Conservation (phyloP, 2,113 vertebrate species). For the Neogale vison region DNA sequence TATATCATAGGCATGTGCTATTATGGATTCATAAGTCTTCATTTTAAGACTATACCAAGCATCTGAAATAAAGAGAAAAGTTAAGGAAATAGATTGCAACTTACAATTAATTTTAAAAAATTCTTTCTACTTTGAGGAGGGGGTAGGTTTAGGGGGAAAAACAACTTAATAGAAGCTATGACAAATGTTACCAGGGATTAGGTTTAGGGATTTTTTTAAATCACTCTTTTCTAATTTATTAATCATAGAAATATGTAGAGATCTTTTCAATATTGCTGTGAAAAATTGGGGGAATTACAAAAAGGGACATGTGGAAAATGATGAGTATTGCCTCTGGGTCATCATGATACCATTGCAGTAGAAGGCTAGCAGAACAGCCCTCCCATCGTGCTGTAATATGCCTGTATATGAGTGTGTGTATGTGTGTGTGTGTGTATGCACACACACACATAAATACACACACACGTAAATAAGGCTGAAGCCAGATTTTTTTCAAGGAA, state of each 20-base stretch:
- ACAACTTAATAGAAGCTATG: background rate
- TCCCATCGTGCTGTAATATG: background rate
- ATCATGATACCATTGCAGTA: background rate
- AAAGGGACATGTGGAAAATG: background rate
- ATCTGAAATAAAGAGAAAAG: background rate
- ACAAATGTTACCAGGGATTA: background rate
- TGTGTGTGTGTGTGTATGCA: too few relatives aligned
- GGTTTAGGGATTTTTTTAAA: background rate
- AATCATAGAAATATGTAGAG: background rate
- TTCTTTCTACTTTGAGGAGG: background rate
- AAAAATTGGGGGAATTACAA: background rate
- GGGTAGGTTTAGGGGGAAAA: background rate
- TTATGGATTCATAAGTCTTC: background rate
- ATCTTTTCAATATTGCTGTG: background rate
- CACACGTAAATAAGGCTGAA: background rate
- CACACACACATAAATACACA: background rate
- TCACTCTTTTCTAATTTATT: background rate
- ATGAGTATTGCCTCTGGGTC: background rate
- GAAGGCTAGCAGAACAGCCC: background rate
- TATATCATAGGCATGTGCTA: background rate
- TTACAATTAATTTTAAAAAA: background rate
- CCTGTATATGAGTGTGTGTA: background rate
- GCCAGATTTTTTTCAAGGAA: slow-evolving; percentile 14
- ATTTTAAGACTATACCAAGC: background rate
- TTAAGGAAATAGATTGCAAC: background rate